Evolutionary conservation across 2,888 invertebrate genomes (phyloP), one percentile per base, ranked within the genome.

Genomic region (Uropetala carovei): DNA sequence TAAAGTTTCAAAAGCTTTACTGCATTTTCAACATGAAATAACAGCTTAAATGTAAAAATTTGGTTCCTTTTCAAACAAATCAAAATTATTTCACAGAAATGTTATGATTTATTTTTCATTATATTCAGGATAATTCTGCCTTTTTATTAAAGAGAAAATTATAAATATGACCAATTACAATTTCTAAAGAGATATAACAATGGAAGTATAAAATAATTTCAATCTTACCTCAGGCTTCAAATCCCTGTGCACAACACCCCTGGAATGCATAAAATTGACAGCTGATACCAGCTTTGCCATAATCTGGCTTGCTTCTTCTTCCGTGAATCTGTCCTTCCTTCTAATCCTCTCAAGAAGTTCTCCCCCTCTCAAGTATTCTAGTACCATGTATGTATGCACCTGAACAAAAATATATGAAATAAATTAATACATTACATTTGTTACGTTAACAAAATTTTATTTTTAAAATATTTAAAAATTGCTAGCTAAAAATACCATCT

Each of bases 201-300:
- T 11, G 5, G 56, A 5, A 14, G 14, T 85, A 22, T 11, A 27
- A 30, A 58, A 85, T n/a, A 43, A 5, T 30, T 30, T 16, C 7
- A n/a, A 27, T 92, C 93, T 94, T 94, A 97, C 98, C 96, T 99
- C 99, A 0, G 99, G 99, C 95, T 99, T 99, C 22, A 99, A 96
- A 95, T 99, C 99, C 59, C 99, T 95, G 95, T 99, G 99, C 92
- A 98, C 99, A 84, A 99, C 97, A 22, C 97, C 97, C 92, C 97
- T 96, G 43, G 96, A 95, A 95, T 99, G 99, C 96, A 99, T 97
- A 95, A 97, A 98, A 59, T 96, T 95, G 30, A 99, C 97, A 91
- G 98, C 99, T 22, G 97, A 96, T 0, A 98, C 97, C 83, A 99
- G 96, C 94, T 98, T 98, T 60, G 96, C 95, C 95, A 99, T 97